phyloP scores from a whole-genome alignment of 2,888 invertebrate species.

The Spodoptera littoralis region DNA sequence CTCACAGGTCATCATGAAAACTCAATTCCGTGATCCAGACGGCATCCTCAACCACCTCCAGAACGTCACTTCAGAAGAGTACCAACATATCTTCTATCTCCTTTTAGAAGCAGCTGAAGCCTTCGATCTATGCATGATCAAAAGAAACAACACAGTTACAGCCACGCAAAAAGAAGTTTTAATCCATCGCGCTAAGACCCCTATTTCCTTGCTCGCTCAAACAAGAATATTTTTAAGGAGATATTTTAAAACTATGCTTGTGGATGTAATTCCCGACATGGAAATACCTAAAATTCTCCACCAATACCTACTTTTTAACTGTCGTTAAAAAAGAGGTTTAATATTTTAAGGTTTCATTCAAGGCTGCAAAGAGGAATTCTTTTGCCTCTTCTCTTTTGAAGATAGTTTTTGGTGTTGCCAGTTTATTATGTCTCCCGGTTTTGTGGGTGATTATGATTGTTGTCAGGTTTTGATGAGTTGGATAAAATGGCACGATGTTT shows the following conservation, averaged over 20 bases:
- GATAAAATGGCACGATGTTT: conserved; percentile 1
- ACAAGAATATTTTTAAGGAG: conserved; percentile 89
- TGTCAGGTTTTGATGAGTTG: conserved; percentile 3
- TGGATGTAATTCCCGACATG: conserved; percentile 87
- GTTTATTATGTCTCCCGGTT: conserved; percentile 36
- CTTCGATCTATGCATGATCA: conserved; percentile 94
- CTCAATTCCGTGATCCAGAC: conserved; percentile 94
- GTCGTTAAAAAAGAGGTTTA: conserved; percentile 75
- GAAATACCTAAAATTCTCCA: conserved; percentile 91
- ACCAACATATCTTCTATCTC: conserved; percentile 89
- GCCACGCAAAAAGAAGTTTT: conserved; percentile 90
- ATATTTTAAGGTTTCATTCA: conserved; percentile 52
- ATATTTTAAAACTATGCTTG: conserved; percentile 88
- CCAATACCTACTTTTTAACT: conserved; percentile 92
- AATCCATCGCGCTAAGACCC: conserved; percentile 90
- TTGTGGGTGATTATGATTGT: conserved; percentile 43
- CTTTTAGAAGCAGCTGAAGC: conserved; percentile 93
- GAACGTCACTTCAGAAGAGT: conserved; percentile 86
- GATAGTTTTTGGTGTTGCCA: conserved; percentile 58
- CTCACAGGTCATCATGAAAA: conserved; percentile 92
- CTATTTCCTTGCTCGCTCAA: conserved; percentile 91
- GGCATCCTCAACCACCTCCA: conserved; percentile 94
- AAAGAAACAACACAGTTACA: conserved; percentile 91
- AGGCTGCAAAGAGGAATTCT: conserved; percentile 58
- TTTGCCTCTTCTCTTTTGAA: conserved; percentile 48